phyloP scores from a whole-genome alignment of 2,797 vertebrate species.

The Parauchenoglanis ngamensis region DNA sequence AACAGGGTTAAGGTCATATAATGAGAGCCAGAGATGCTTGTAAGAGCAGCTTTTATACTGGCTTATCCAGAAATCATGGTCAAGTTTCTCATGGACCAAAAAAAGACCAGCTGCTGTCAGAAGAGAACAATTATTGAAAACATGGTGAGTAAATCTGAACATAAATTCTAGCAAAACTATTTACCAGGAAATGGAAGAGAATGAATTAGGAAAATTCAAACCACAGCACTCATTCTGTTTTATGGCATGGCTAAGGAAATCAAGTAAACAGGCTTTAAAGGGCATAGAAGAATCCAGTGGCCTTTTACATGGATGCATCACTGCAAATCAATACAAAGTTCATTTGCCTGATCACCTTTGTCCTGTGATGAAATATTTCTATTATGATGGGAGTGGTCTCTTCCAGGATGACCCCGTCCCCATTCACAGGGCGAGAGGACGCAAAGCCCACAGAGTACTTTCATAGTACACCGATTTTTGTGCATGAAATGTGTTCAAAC shows the following conservation, averaged over 20 bases:
- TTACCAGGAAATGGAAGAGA: neutral
- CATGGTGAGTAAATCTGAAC: neutral
- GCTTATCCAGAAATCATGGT: neutral
- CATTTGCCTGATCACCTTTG: neutral
- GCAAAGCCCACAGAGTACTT: neutral
- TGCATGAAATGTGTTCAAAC: neutral
- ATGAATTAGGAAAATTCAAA: neutral
- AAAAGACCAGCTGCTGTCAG: neutral
- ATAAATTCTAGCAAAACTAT: neutral
- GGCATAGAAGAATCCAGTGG: neutral
- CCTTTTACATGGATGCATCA: neutral
- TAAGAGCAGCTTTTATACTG: conserved; percentile 2
- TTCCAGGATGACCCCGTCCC: neutral
- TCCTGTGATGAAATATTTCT: neutral
- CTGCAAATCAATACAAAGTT: neutral
- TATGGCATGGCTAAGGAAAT: neutral
- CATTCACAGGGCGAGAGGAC: neutral
- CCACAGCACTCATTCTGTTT: neutral
- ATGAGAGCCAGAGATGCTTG: neutral
- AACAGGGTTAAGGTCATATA: conserved; percentile 16
- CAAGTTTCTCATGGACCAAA: neutral
- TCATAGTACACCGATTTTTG: neutral
- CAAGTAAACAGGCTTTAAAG: neutral
- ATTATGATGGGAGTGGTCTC: neutral
- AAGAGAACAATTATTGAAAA: neutral